Evolutionary conservation across 2,888 invertebrate species (phyloP), one percentile per base, ranked within the genome.

Genomic region (Melanotus villosus): DNA sequence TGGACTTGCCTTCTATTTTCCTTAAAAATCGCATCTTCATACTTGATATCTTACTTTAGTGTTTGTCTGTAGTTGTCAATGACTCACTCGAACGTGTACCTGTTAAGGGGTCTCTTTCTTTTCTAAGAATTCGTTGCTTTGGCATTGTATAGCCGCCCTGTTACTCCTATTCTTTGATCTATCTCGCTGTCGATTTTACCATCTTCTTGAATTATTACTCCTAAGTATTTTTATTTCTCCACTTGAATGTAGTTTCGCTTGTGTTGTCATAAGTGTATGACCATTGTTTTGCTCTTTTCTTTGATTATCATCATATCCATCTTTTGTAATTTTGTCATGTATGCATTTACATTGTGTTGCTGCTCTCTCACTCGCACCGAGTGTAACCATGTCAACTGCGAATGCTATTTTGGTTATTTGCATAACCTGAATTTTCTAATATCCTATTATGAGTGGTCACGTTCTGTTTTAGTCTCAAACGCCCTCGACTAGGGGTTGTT

Each of bases 111-210:
- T 16, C n/a, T 41, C 2, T 12, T 16, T 41, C 5, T 12, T 41
- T 41, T 41, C 41, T 34, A 34, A n/a, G 10, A 41, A 16, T 3
- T 12, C 14, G 3, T 12, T 41, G 3, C 9, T 12, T 16, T 41
- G 3, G 3, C 41, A 41, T 16, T 41, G 14, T 41, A 41, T 16
- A 41, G 16, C 16, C 16, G 41, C 3, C 41, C 3, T 41, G 12
- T 41, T 41, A 3, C n/a, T 41, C 16, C 41, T 41, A 41, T 41
- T 41, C 16, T 41, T 41, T 41, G 41, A 41, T 41, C 12, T 41
- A 12, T 41, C 16, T 41, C 16, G 4, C 16, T 41, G n/a, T 41
- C 41, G 41, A 16, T 41, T 41, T 41, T 41, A 16, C 16, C 36
- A 36, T 36, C 12, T 36, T 36, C 10, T 26, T 26, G 26, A 5